Conservation (phyloP, 2,888 invertebrate species). For the Erannis defoliaria region DNA sequence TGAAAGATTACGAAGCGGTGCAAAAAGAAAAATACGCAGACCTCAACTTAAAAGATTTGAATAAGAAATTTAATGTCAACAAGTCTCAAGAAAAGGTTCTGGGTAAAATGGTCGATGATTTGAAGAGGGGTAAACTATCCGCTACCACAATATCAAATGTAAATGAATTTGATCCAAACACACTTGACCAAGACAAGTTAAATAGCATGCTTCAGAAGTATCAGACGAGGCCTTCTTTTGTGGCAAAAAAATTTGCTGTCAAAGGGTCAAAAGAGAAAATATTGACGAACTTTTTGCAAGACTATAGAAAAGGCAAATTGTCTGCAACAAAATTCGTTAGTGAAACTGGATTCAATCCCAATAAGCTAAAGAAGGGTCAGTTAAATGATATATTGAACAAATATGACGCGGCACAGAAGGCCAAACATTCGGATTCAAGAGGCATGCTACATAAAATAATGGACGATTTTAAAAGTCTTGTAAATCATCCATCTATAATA, state of each 20-base stretch:
- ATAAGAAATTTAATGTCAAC: slow-evolving; percentile 43
- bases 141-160: slow-evolving; percentile 46
- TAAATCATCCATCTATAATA: neutral
- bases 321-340: neutral
- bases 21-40: slow-evolving; percentile 29
- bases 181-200: slow-evolving; percentile 48
- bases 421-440: neutral
- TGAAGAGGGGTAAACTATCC: slow-evolving; percentile 46
- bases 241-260: slow-evolving; percentile 22
- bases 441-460: neutral
- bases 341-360: neutral
- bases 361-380: slow-evolving; percentile 1
- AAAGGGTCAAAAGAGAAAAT: slow-evolving; percentile 25
- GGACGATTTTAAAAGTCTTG: neutral
- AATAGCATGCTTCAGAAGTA: slow-evolving; percentile 50
- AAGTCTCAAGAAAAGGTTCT: slow-evolving; percentile 39
- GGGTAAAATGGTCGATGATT: slow-evolving; percentile 44
- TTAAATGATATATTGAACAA: slow-evolving; percentile 1
- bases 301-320: slow-evolving; percentile 7
- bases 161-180: slow-evolving; percentile 46
- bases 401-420: slow-evolving; percentile 2
- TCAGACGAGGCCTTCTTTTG: slow-evolving; percentile 17
- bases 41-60: slow-evolving; percentile 43
- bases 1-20: slow-evolving; percentile 34
- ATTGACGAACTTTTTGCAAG: slow-evolving; percentile 28